Evolutionary conservation across 2,113 vertebrate species (phyloP).

Genomic region (Willisornis vidua): DNA sequence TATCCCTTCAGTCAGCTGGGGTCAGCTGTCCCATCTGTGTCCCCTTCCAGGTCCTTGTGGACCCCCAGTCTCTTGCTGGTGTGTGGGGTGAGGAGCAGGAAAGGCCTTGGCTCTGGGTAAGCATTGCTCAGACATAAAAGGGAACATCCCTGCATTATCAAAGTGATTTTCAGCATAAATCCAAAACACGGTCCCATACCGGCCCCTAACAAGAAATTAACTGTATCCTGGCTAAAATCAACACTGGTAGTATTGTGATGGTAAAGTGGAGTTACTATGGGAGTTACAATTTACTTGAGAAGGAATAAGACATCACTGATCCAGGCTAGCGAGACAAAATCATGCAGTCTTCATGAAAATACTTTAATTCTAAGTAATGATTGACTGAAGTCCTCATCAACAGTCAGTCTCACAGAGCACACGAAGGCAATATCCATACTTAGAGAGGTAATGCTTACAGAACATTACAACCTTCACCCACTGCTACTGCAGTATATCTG

Average conservation of each 20-base stretch:
- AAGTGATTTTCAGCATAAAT: neutral
- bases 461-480: neutral
- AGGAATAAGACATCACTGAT: neutral
- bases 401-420: too few relatives aligned
- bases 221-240: neutral
- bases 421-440: neutral
- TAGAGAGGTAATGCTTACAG: neutral
- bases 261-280: neutral
- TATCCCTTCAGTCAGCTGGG: neutral
- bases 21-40: neutral
- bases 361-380: neutral
- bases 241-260: neutral
- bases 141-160: neutral
- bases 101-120: neutral
- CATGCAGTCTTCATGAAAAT: neutral
- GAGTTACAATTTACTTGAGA: neutral
- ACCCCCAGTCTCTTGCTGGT: accelerated
- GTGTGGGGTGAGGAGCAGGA: neutral
- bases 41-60: neutral
- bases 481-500: neutral
- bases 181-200: neutral
- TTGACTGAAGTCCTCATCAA: neutral
- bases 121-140: accelerated
- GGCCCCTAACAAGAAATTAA: neutral
- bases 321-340: neutral